Conservation (phyloP, 1,140 invertebrate species). For the Platorchestia sp. region DNA sequence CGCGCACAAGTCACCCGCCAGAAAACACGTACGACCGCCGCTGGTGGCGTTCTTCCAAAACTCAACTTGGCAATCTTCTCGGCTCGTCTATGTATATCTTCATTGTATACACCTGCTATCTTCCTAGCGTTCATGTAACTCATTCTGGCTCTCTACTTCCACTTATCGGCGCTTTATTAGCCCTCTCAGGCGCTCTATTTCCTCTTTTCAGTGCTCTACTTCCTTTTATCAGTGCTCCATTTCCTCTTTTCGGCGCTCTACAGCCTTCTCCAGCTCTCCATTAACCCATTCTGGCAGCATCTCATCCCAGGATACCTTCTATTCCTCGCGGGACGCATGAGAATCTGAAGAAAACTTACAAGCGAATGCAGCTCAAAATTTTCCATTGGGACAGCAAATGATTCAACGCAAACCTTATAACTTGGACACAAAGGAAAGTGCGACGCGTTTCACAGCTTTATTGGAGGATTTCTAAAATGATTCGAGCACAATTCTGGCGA, state of each 20-base stretch:
- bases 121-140: background rate
- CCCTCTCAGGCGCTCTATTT: background rate
- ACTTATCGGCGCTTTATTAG: background rate
- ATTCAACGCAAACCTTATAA: background rate
- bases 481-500: background rate
- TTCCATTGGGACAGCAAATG: background rate
- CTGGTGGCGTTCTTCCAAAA: background rate
- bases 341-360: background rate
- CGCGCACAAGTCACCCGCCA: background rate
- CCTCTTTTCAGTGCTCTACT: background rate
- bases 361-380: background rate
- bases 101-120: no score
- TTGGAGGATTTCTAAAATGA: background rate
- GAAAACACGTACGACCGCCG: background rate
- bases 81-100: background rate
- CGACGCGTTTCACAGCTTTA: background rate
- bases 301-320: background rate
- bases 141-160: background rate
- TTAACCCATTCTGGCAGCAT: no score
- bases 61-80: background rate
- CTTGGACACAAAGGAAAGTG: background rate
- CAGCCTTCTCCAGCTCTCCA: no score
- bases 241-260: background rate
- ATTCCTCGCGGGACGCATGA: background rate
- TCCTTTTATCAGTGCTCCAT: background rate